Base-by-base conservation (phyloP, 2,797 vertebrate species). In the Helostoma temminkii region DNA sequence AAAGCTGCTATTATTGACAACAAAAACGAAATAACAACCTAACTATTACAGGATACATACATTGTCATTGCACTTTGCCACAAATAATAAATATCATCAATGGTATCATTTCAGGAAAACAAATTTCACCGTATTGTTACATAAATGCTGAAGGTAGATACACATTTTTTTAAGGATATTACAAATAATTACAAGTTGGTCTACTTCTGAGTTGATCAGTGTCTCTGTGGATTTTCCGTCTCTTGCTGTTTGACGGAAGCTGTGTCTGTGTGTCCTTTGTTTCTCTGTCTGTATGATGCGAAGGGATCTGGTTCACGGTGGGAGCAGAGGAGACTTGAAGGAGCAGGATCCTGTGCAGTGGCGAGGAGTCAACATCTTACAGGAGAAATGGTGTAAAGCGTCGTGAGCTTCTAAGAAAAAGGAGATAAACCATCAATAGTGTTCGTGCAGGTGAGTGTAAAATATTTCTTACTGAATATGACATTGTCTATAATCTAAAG, bases 1-100 rank as follows among this genome's bases (percentile, higher is more conserved):
- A 82, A 77, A 84, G 74, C 67, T 85, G 81, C 80, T 88, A 92
- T 92, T 87, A 90, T 91, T 79, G 84, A 87, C 74, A 90, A 86
- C 80, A 79, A 66, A 61, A 62, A 22, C 81, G 81, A 92, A 92
- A 86, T 55, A 82, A 78, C 59, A 78, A 93, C 78, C 91, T 92
- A 85, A 93, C 91, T 85, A 90, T 89, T 94, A 96, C 95, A 94
- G 93, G 89, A 86, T 90, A 95, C 94, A 94, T 90, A 92, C 88
- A 89, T 89, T 88, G 90, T 93, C 96, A 98, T 97, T 98, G 96
- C 97, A 98, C 97, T 93, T 97, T 92, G 96, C 96, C 97, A 96
- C 95, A 95, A 94, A 94, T 93, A 93, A 91, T 87, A 88, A 82
- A 91, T 89, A 91, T 78, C 64, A 82, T 88, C 74, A 81, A 90